Percentiles rank a stretch among this genome's conserved stretches.
Conservation (phyloP, 2,797 vertebrate species). For the Aulostomus chinensis region DNA sequence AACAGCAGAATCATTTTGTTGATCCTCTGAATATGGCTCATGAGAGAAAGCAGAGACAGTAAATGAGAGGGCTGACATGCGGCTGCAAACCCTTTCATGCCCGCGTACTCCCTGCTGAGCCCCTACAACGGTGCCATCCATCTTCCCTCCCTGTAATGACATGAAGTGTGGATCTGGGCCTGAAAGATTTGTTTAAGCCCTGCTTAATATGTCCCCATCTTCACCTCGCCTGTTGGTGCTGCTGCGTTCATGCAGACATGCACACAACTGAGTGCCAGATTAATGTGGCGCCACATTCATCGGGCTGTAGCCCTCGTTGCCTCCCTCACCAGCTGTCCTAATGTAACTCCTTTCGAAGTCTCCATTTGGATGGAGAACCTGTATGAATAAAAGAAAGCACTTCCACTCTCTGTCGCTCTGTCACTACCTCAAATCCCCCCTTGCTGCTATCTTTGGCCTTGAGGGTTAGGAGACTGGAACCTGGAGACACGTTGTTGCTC, state of each 20-base stretch:
- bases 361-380: conserved; percentile 57
- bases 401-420: conserved; percentile 4
- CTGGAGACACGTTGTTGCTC: conserved; percentile 21
- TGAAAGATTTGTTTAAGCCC: conserved; percentile 58
- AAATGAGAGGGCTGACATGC: conserved; percentile 37
- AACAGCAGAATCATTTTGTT: conserved; percentile 34
- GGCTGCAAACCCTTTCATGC: conserved; percentile 40
- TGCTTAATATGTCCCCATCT: conserved; percentile 53
- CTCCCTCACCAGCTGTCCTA: conserved; percentile 71
- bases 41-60: conserved; percentile 42
- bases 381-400: conserved; percentile 72
- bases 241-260: conserved; percentile 38
- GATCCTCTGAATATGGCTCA: conserved; percentile 46
- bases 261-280: conserved; percentile 36
- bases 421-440: conserved; percentile 6
- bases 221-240: conserved; percentile 24
- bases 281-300: conserved; percentile 55
- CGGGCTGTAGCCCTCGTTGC: conserved; percentile 41
- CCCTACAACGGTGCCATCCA: conserved; percentile 41
- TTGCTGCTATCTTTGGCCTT: conserved; percentile 54
- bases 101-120: conserved; percentile 37
- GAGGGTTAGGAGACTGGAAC: conserved; percentile 29
- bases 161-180: conserved; percentile 37
- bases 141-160: conserved; percentile 49
- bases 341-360: conserved; percentile 60